Base-by-base conservation (phyloP, 2,888 invertebrate species). In the Leptopterna dolabrata region DNA sequence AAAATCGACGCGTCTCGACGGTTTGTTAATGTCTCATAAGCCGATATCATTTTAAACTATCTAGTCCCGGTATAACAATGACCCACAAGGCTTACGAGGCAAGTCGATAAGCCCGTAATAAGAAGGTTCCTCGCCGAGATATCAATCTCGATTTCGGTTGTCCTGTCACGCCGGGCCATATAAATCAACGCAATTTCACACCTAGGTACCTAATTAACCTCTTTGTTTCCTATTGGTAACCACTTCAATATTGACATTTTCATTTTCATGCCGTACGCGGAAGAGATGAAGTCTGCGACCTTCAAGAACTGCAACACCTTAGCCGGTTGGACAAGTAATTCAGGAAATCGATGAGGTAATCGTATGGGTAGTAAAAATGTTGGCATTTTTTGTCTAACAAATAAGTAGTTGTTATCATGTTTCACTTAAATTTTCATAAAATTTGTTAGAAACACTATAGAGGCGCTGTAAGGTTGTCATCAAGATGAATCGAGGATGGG, bases 121-220 rank as follows among this genome's bases (percentile, higher is more conserved):
- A 63, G 63, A 55, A 24, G 24, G 55, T 13, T 55, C 16, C 55
- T 24, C 2, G 55, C 19, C 55, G 55, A 55, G 55, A 63, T 24
- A 24, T 0, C 24, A 24, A 63, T 63, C 63, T 63, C 1, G 19
- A 63, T 63, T 63, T 24, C 24, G 24, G 63, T 63, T 27, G 63
- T 63, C 63, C 63, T 63, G 63, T 63, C 63, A 63, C 63, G 24
- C 63, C 51, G 0, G 63, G 24, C 24, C 19, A n/a, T 4, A 63
- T 63, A 63, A 63, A 63, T 63, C 63, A 63, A 63, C 63, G 63
- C 11, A 63, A 63, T 63, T 24, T 63, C 63, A 63, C 63, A 63
- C 63, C 63, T 63, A 19, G n/a, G n/a, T n/a, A 24, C 16, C n/a
- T 63, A 63, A 63, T 63, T 19, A 63, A 63, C 63, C 63, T 27